Evolutionary conservation across 2,888 invertebrate genomes (phyloP), one percentile per base, ranked within the genome.

Genomic region (Drosophila infuscata): DNA sequence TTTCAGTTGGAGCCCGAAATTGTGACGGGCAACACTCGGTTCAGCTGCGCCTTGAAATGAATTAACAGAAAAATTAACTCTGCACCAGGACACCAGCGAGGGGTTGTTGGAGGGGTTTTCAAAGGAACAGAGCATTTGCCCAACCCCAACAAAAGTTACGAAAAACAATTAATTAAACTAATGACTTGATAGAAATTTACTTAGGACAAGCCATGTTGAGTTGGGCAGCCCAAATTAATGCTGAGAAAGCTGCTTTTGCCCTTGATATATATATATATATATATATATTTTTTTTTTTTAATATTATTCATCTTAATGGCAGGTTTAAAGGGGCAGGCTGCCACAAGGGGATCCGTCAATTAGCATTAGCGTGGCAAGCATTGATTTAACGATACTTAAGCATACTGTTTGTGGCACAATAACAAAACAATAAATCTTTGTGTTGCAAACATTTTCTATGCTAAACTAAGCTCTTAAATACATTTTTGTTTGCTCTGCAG

Each of bases 121-220:
- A 4, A 2, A 8, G 25, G 15, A 41, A 11, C 0, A n/a, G 4
- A 17, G 15, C n/a, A 41, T n/a, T 41, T n/a, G 7, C 15, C 41
- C 25, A 36, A 1, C 29, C 29, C 32, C 32, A 70, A 63, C 36
- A 58, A 41, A 72, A 72, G 60, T 64, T 77, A 73, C 70, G 59
- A 71, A 73, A 72, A 84, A 83, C 77, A 79, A 88, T 88, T 88
- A 88, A 88, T 88, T 88, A 81, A 81, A 68, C 72, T 83, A 88
- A 88, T 89, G 87, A 88, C 83, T 87, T 70, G 81, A 71, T 76
- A 66, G 74, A 86, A 85, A 70, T 57, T 56, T 54, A 32, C 30
- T 56, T 29, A 30, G 67, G 49, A 7, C 56, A 56, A 43, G 60
- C 25, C 48, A 57, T 32, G 32, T 3, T 9, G 25, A 30, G 33